These are phyloP conservation scores for Gopherus evgoodei DNA, from an alignment of 2,113 vertebrate genomes.

Conservation along the genomic window DNA sequence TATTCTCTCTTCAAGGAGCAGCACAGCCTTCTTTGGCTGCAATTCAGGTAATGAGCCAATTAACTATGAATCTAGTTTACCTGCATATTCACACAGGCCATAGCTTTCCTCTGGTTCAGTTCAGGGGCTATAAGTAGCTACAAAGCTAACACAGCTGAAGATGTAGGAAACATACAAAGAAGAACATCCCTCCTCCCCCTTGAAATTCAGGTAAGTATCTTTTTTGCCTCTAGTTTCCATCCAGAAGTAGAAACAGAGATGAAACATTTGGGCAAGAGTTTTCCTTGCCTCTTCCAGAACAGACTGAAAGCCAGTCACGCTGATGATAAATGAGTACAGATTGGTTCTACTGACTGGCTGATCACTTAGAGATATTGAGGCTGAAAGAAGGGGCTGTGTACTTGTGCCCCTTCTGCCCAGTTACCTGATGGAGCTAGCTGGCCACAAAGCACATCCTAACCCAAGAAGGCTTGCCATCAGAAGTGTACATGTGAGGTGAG, in stretches of 20 bases:
- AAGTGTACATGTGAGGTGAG: not conserved
- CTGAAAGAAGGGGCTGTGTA: not conserved
- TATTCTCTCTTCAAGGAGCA: not conserved
- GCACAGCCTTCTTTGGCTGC: not conserved
- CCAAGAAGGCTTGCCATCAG: not conserved
- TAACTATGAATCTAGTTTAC: conserved; percentile 36
- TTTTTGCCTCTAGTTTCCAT: not conserved
- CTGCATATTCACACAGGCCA: not conserved
- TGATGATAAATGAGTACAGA: not conserved
- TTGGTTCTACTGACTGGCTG: not conserved
- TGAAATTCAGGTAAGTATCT: not conserved
- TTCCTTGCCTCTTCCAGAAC: not conserved
- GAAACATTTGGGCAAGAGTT: not conserved
- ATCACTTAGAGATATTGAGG: not conserved
- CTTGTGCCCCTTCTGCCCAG: too few relatives aligned
- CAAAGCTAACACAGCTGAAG: not conserved
- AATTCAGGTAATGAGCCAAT: not conserved
- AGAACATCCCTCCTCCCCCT: not conserved
- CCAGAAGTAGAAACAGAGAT: not conserved
- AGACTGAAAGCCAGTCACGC: not conserved
- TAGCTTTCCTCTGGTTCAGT: not conserved
- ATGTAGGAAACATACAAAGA: not conserved
- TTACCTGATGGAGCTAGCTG: not conserved
- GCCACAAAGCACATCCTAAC: not conserved
- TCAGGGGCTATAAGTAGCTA: not conserved